Conservation (phyloP, 1,140 invertebrate species). For the Zaprionus nigranus region DNA sequence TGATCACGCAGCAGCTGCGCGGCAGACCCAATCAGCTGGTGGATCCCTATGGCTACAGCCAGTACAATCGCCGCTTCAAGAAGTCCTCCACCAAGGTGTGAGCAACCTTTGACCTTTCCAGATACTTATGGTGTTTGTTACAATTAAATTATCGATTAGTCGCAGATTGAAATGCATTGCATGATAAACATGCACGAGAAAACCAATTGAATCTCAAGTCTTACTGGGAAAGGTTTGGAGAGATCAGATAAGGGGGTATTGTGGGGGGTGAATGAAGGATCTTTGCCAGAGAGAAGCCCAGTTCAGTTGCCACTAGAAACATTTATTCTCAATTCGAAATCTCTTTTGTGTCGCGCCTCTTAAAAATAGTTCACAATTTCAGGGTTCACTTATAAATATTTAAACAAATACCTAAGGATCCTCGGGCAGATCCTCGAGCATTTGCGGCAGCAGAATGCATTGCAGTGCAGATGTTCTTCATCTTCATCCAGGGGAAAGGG, state of each 20-base stretch:
- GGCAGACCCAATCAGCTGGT: conserved; percentile 76
- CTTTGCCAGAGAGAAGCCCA: neutral
- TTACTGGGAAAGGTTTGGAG: neutral
- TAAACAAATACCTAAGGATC: conserved; percentile 1
- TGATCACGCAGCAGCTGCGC: conserved; percentile 74
- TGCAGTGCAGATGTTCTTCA: conserved; percentile 54
- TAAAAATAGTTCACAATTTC: conserved; percentile 41
- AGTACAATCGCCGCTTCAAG: conserved; percentile 79
- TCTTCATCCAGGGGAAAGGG: neutral
- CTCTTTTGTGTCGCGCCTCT: conserved; percentile 15
- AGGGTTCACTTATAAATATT: conserved; percentile 32
- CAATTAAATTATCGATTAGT: conserved; percentile 52
- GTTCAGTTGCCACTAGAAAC: conserved; percentile 23
- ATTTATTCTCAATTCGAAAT: conserved; percentile 27
- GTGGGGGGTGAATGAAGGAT: neutral
- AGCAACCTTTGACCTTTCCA: conserved; percentile 16
- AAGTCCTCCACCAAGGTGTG: conserved; percentile 65
- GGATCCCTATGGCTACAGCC: conserved; percentile 75
- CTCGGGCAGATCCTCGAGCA: conserved; percentile 36
- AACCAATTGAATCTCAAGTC: conserved; percentile 16
- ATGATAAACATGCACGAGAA: conserved; percentile 81
- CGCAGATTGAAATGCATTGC: conserved; percentile 73
- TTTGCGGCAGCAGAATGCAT: conserved; percentile 71
- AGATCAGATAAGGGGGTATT: too few species aligned
- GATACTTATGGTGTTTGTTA: conserved; percentile 6